These are phyloP conservation scores for Anabas testudineus DNA, from an alignment of 2,797 vertebrate genomes.

Conservation along the genomic window DNA sequence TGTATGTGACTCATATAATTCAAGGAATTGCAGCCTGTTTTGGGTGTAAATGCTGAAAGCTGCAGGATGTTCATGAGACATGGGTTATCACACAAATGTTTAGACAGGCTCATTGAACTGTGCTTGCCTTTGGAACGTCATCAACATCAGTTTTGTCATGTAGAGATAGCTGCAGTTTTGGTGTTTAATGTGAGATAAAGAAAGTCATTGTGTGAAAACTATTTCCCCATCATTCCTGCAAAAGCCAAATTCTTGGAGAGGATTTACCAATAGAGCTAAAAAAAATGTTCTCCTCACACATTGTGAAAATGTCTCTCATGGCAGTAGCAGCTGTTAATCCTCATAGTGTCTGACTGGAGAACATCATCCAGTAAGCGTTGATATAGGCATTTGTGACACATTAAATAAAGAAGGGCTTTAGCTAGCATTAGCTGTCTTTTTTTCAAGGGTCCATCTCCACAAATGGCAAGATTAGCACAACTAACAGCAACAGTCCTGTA, in stretches of 20 bases:
- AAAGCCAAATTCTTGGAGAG: background rate
- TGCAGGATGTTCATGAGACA: constrained; percentile 5
- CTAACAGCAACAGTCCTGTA: too few relatives aligned
- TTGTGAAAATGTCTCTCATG: too few relatives aligned
- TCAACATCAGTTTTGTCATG: background rate
- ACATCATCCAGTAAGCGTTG: too few relatives aligned
- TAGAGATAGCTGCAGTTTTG: background rate
- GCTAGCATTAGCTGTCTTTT: too few relatives aligned
- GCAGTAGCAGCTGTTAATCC: background rate
- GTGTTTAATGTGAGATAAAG: constrained; percentile 9
- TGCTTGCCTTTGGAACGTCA: constrained; percentile 4
- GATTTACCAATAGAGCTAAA: background rate
- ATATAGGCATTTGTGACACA: background rate
- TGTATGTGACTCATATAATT: constrained; percentile 26
- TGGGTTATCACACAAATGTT: constrained; percentile 14
- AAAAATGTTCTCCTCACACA: background rate
- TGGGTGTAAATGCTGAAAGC: constrained; percentile 17
- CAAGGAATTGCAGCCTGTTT: constrained; percentile 20
- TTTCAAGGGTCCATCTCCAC: too few relatives aligned
- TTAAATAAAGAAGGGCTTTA: background rate
- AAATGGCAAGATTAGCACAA: too few relatives aligned
- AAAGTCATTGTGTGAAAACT: background rate
- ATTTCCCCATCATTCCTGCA: constrained; percentile 8
- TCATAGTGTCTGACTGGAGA: background rate
- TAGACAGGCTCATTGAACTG: background rate